phyloP scores from a whole-genome alignment of 2,888 invertebrate species.

The Chaitophorus viminalis region DNA sequence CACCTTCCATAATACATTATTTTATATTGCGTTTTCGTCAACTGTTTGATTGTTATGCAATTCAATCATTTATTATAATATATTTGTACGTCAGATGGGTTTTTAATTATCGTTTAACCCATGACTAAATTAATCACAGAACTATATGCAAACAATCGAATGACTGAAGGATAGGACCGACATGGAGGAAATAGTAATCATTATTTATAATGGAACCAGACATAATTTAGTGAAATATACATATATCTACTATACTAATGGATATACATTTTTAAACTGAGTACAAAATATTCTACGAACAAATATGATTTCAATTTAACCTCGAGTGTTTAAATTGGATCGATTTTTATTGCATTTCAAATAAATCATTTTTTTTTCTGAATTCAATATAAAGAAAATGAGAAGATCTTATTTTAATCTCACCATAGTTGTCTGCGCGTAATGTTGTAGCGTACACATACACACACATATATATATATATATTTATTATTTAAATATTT shows the following conservation, averaged over 20 bases:
- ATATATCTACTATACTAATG: neutral
- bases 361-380: slow-evolving; percentile 10
- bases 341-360: slow-evolving; percentile 27
- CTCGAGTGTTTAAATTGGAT: neutral
- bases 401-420: neutral
- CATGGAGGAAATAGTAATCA: neutral
- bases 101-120: too few relatives aligned
- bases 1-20: too few relatives aligned
- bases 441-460: neutral
- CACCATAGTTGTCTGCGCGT: neutral
- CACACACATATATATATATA: too few relatives aligned
- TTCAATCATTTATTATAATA: too few relatives aligned
- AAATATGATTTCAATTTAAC: slow-evolving; percentile 25
- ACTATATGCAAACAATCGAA: too few relatives aligned
- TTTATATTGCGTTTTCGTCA: too few relatives aligned
- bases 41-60: too few relatives aligned
- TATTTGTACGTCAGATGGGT: too few relatives aligned
- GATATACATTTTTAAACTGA: neutral
- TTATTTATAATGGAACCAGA: neutral
- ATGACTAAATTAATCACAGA: too few relatives aligned
- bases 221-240: neutral
- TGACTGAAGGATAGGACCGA: too few relatives aligned
- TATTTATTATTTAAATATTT: neutral
- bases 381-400: neutral
- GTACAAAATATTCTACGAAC: neutral